These are phyloP conservation scores for Orthosia cruda DNA, from an alignment of 2,888 invertebrate genomes.

Conservation along the genomic window DNA sequence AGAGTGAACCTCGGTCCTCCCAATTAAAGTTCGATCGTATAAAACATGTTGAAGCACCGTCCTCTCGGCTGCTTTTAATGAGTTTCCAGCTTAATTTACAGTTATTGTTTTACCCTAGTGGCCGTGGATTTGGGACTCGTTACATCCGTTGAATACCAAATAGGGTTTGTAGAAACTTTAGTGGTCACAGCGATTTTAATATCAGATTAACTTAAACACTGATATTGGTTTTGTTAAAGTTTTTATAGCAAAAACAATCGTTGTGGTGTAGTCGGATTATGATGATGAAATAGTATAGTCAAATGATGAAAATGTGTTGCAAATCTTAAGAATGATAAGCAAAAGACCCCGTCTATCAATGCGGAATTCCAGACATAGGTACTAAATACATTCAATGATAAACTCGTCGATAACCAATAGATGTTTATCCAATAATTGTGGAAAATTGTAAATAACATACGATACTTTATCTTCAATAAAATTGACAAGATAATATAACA, in stretches of 20 bases:
- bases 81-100: constrained; percentile 89
- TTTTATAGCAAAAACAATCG: neutral
- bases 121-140: constrained; percentile 80
- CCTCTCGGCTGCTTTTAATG: constrained; percentile 83
- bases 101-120: constrained; percentile 88
- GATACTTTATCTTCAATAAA: constrained; percentile 46
- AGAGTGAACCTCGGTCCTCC: constrained; percentile 74
- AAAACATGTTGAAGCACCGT: constrained; percentile 76
- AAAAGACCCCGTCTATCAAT: constrained; percentile 29
- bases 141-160: constrained; percentile 80
- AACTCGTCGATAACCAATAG: constrained; percentile 41
- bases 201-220: constrained; percentile 69
- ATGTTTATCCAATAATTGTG: constrained; percentile 47
- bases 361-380: constrained; percentile 28
- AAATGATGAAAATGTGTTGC: neutral
- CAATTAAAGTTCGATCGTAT: constrained; percentile 87
- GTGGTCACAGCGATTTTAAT: constrained; percentile 73
- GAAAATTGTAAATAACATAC: constrained; percentile 43
- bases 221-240: constrained; percentile 32
- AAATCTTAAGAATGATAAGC: constrained; percentile 1
- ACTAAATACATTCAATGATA: constrained; percentile 21
- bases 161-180: constrained; percentile 75
- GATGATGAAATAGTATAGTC: neutral
- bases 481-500: constrained; percentile 47
- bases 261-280: neutral